Evolutionary conservation across 2,888 invertebrate genomes (phyloP), one percentile per base, ranked within the genome.

Genomic region (Ectobius pallidus): DNA sequence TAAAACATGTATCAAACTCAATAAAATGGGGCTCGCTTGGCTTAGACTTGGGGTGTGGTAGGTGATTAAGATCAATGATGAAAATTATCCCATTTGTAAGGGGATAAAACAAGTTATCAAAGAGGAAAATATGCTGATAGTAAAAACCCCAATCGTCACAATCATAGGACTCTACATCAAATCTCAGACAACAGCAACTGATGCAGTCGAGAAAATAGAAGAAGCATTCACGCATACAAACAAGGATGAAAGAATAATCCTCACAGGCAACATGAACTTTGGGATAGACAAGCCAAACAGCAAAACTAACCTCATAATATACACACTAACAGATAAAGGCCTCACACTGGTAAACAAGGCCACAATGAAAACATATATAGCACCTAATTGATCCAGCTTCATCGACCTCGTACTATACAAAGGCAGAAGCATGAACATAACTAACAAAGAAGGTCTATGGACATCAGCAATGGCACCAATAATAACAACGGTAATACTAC

Each of bases 71-170:
- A n/a, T n/a, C n/a, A n/a, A n/a, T n/a, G n/a, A n/a, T n/a, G n/a
- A n/a, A n/a, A n/a, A n/a, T n/a, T n/a, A n/a, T n/a, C n/a, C n/a
- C n/a, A n/a, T n/a, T n/a, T n/a, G n/a, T n/a, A n/a, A n/a, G n/a
- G n/a, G n/a, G 18, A 46, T 46, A 46, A 46, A 46, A n/a, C 46
- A 46, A 46, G 46, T 46, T 14, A 46, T 46, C 46, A 46, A 46
- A 46, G 46, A 46, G 3, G 46, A 34, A 34, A 34, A 46, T n/a
- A 46, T 46, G 46, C 46, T 46, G 7, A 46, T 46, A 46, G 46
- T 46, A 46, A 46, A 46, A 46, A 46, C 46, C 46, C 46, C 46
- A 46, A 46, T 46, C 46, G n/a, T 46, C n/a, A 46, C 46, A n/a
- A 46, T 46, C 46, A 46, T 46, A 46, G 46, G 46, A 46, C 7